phyloP scores from a whole-genome alignment of 2,113 vertebrate genomes.

The Myotis yumanensis region DNA sequence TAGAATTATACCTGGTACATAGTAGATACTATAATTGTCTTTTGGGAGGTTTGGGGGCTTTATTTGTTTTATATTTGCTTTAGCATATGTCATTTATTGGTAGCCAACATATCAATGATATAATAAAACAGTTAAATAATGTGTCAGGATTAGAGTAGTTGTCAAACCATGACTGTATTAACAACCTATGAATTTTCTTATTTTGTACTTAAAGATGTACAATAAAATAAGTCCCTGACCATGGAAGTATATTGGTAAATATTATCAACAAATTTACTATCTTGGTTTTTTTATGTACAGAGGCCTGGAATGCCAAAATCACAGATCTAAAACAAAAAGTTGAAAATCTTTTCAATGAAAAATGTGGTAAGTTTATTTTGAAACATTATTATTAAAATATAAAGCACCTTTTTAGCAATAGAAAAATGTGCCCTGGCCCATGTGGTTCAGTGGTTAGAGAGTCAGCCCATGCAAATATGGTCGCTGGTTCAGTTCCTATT shows the following conservation, averaged over 20 bases:
- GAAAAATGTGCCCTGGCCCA: neutral
- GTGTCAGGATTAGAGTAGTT: neutral
- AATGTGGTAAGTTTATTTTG: conserved; percentile 84
- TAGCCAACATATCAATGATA: neutral
- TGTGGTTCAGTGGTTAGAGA: no score
- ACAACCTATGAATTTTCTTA: neutral
- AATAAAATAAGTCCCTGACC: neutral
- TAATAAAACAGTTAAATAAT: neutral
- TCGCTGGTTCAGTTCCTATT: no score
- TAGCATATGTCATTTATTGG: neutral
- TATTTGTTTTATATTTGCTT: neutral
- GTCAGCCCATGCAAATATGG: no score
- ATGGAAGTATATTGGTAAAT: neutral
- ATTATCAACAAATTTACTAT: neutral
- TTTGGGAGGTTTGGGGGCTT: neutral
- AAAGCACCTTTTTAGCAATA: neutral
- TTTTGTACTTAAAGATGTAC: neutral
- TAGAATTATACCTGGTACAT: neutral
- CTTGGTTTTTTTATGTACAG: conserved; percentile 70
- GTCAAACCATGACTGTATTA: neutral
- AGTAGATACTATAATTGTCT: neutral
- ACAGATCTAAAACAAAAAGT: conserved; percentile 86
- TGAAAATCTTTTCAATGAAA: conserved; percentile 87
- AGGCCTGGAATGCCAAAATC: conserved; percentile 88
- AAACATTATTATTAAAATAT: neutral